Percentiles rank a stretch among this genome's conserved stretches.
These are phyloP conservation scores for Elysia crispata DNA, from an alignment of 2,888 invertebrate species.

Conservation along the genomic window DNA sequence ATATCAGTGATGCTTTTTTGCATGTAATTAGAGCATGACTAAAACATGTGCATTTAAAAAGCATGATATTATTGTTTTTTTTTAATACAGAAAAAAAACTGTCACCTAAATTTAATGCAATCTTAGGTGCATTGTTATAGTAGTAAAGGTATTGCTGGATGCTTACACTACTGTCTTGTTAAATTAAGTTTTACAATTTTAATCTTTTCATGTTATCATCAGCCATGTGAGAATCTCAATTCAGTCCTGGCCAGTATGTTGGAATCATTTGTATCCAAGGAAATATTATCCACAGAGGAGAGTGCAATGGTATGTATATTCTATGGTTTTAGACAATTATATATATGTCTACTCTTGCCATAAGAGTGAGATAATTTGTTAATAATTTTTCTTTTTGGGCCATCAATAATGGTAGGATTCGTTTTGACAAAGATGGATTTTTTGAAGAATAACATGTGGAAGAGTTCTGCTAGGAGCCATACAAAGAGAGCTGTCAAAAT, in stretches of 20 bases:
- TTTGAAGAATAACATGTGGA: no score
- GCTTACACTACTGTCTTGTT: neutral
- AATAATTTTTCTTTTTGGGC: no score
- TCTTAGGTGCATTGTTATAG: neutral
- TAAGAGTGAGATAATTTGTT: no score
- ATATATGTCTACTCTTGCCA: no score
- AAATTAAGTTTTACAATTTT: neutral
- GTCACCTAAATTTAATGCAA: neutral
- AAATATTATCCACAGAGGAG: slow-evolving; percentile 68
- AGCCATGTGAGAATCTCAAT: slow-evolving; percentile 87
- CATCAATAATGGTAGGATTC: no score
- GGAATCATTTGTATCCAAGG: slow-evolving; percentile 81
- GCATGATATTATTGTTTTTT: no score
- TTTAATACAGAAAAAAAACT: neutral
- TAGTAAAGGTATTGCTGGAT: neutral
- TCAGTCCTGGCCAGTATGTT: slow-evolving; percentile 81
- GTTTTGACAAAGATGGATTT: no score
- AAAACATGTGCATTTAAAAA: no score
- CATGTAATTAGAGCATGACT: no score
- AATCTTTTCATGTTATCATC: slow-evolving; percentile 42
- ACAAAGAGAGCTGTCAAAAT: no score
- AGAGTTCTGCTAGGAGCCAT: no score
- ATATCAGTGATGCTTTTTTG: no score
- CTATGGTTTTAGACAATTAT: neutral
- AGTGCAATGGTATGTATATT: slow-evolving; percentile 54